A percentile compares a stretch with the other conserved stretches of the same genome.
These are phyloP conservation scores for Nemotelus nigrinus DNA, from an alignment of 2,888 invertebrate species.

Conservation along the genomic window DNA sequence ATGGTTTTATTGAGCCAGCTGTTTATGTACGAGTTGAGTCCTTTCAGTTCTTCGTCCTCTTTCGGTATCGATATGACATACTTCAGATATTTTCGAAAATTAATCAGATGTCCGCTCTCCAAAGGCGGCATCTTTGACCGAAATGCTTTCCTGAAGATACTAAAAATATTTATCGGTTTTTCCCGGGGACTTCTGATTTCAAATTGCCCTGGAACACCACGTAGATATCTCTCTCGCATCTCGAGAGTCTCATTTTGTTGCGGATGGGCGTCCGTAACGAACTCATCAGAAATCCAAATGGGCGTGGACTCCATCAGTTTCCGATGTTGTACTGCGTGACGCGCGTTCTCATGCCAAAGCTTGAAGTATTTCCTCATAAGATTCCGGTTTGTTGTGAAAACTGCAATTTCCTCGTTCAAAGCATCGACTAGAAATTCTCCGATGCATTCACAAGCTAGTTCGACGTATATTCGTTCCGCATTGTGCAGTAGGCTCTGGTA, in stretches of 20 bases:
- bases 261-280: constrained; percentile 58
- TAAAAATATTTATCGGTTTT: constrained; percentile 49
- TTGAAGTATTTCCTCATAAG: constrained; percentile 62
- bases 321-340: constrained; percentile 65
- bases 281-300: constrained; percentile 66
- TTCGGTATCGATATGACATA: constrained; percentile 58
- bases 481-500: neutral
- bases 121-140: neutral
- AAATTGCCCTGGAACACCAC: constrained; percentile 61
- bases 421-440: constrained; percentile 59
- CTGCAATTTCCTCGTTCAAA: constrained; percentile 59
- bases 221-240: constrained; percentile 66
- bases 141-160: constrained; percentile 30
- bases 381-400: constrained; percentile 62
- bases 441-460: constrained; percentile 54
- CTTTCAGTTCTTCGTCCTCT: constrained; percentile 55
- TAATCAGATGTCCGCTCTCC: neutral
- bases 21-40: constrained; percentile 58
- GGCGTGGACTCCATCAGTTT: constrained; percentile 68
- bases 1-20: constrained; percentile 55
- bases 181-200: constrained; percentile 47
- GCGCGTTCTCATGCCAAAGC: constrained; percentile 65
- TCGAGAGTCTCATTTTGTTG: constrained; percentile 65
- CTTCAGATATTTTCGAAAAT: constrained; percentile 57
- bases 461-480: neutral